Evolutionary conservation across 1,140 invertebrate genomes (phyloP), one percentile per base, ranked within the genome.

Genomic region (Lepidurus apus): DNA sequence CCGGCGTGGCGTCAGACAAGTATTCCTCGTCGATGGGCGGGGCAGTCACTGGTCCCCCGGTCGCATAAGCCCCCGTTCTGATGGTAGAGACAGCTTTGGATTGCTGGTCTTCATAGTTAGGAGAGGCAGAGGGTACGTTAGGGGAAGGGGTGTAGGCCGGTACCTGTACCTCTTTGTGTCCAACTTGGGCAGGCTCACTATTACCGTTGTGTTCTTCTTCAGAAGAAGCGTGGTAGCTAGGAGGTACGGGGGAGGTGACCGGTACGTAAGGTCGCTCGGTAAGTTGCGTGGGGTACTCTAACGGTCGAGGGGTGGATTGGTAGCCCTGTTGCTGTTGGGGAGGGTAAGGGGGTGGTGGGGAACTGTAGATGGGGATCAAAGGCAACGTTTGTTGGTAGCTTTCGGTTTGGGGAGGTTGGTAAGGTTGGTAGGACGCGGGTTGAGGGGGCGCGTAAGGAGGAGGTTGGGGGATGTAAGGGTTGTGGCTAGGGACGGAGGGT

Each of bases 401-500:
- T 7, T 45, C 76, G 5, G 76, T 45, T 77, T 45, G 76, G 8
- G 76, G 76, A 21, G 43, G 42, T 26, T 43, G 44, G 53, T 43
- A 26, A 77, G 76, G 76, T 65, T 77, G 76, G 44, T 47, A 53
- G 76, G 42, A 24, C 53, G 65, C 43, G 43, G 76, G 43, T 77
- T 77, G 76, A 42, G 45, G 76, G 21, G 76, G 76, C 5, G 24
- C 11, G 17, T 45, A 65, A 26, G 76, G 76, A 53, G 76, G 76
- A 17, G 76, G 76, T 17, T 65, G 53, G 13, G 53, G 53, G 3
- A 65, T 65, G n/a, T 65, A 65, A 65, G 53, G 53, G 53, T 65
- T 65, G 44, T 77, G 76, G 43, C 65, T 53, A 7, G 11, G 76
- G 21, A 21, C 45, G 34, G 76, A 13, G 26, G 76, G 76, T 44